Base-by-base conservation (phyloP, 2,888 invertebrate species). In the Rhamnusium bicolor region DNA sequence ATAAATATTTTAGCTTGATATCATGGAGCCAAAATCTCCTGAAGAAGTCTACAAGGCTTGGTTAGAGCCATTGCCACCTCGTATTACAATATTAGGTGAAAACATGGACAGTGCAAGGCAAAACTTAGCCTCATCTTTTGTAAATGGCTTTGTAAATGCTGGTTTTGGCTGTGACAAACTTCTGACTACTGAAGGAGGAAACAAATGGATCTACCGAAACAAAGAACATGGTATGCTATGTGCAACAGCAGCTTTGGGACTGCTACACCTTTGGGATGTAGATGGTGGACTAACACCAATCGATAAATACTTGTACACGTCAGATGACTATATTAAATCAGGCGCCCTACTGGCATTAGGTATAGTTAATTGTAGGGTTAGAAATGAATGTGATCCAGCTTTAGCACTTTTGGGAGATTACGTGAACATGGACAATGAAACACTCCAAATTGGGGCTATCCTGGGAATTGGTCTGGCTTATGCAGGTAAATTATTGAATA, bases 11-110 rank as follows among this genome's bases (percentile, higher is more conserved):
- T 85, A 95, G 93, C 91, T 99, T 82, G 99, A 99, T 87, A 98
- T 99, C 79, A 96, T 99, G 95, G 99, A 99, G 86, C 98, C 99
- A 0, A 99, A 99, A 90, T 95, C 96, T 0, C 99, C 99, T 0
- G 99, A 99, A 87, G 99, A 99, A 86, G 98, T 99, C 10, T 99
- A 99, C 89, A 99, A 99, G 88, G 95, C 96, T 0, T 98, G 99
- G 92, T 89, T 99, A 75, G 99, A 99, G 88, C 91, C 91, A 0
- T 89, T 91, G 1, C 91, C 91, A 2, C 86, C 91, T 0, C 90
- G 96, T 29, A 93, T 95, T 0, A 92, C 94, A 0, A 94, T 94
- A 83, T 90, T 93, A 0, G 92, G 92, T 82, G 89, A 89, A 47
- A 90, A 90, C 77, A 93, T 97, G 0, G 99, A 99, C 89, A 98